A percentile compares a stretch with the other conserved stretches of the same genome.
phyloP scores from a whole-genome alignment of 2,113 vertebrate species.

The Ursus arctos region DNA sequence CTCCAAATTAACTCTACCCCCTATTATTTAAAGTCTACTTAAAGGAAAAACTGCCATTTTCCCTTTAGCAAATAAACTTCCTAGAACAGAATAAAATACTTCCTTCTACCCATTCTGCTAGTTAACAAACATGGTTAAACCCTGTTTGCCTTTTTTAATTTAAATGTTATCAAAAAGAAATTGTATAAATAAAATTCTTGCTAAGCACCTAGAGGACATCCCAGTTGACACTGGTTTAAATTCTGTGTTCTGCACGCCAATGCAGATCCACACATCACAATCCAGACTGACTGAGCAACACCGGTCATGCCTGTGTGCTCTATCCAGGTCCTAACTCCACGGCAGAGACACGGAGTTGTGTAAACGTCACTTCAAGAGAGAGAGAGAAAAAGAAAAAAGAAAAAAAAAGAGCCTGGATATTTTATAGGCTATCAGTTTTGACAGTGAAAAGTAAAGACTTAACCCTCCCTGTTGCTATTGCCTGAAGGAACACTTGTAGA shows the following conservation, averaged over 20 bases:
- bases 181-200: neutral
- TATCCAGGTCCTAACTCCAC: neutral
- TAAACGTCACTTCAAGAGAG: conserved; percentile 53
- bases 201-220: neutral
- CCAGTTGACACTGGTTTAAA: neutral
- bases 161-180: neutral
- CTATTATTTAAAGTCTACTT: neutral
- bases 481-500: conserved; percentile 74
- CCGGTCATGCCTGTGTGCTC: neutral
- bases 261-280: neutral
- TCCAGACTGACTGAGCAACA: neutral
- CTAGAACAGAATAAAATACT: neutral
- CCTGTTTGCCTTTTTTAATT: neutral
- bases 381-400: neutral
- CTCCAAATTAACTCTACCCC: neutral
- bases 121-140: neutral
- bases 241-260: neutral
- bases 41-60: neutral
- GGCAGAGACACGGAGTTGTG: neutral
- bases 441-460: conserved; percentile 82
- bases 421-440: conserved; percentile 73
- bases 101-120: neutral
- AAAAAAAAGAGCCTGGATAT: conserved; percentile 52
- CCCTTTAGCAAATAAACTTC: neutral
- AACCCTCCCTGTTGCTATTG: conserved; percentile 69